Conservation (phyloP, 2,797 vertebrate species). For the Clarias laeviceps region DNA sequence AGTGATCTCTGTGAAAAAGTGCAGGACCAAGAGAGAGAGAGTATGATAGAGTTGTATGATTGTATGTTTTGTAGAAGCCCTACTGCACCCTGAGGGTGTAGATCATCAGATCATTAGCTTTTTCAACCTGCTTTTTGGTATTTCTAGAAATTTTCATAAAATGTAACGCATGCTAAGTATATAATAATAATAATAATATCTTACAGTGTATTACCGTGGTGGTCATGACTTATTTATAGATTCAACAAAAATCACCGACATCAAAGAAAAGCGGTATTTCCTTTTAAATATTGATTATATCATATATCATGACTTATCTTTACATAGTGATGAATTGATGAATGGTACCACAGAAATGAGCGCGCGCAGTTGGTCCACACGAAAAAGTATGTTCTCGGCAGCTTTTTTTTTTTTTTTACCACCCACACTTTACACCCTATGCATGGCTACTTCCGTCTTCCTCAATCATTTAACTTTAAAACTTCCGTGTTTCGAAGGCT, state of each 20-base stretch:
- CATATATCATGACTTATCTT: neutral
- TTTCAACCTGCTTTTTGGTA: neutral
- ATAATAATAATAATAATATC: neutral
- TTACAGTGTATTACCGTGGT: no score
- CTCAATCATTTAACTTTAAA: constrained; percentile 37
- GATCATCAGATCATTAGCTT: constrained; percentile 11
- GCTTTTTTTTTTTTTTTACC: neutral
- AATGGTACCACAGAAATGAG: neutral
- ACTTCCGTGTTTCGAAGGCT: constrained; percentile 63
- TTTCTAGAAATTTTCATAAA: neutral
- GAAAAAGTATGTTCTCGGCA: no score
- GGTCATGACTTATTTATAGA: neutral
- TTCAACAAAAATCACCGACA: neutral
- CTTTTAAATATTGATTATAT: neutral
- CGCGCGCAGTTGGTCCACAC: neutral
- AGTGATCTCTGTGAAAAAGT: constrained; percentile 47
- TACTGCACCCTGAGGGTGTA: constrained; percentile 35
- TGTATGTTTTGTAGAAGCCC: constrained; percentile 39
- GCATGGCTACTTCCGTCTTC: constrained; percentile 71
- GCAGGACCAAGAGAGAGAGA: constrained; percentile 18
- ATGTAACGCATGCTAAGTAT: neutral
- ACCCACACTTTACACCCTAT: neutral
- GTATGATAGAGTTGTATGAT: constrained; percentile 30
- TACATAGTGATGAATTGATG: neutral
- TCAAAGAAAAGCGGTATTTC: neutral